Evolutionary conservation across 2,113 vertebrate genomes (phyloP).

Genomic region (Osmerus eperlanus): DNA sequence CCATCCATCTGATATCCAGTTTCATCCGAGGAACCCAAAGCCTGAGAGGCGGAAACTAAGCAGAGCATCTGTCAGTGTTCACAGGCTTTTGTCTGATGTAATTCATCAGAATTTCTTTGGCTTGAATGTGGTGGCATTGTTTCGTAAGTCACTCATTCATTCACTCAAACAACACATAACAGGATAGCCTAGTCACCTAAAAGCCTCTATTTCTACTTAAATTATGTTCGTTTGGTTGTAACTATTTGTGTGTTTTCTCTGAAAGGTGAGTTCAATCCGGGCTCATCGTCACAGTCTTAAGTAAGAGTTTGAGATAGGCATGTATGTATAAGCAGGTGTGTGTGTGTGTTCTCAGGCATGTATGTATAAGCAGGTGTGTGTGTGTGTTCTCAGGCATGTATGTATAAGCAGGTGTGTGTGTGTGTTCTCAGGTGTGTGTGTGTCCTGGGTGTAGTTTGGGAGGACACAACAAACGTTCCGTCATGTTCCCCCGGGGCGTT

Average conservation of each 20-base stretch:
- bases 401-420: too few species aligned
- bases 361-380: too few species aligned
- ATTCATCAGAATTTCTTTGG: conserved; percentile 26
- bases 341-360: too few species aligned
- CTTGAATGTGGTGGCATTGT: neutral
- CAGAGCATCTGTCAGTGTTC: neutral
- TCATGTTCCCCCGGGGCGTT: conserved; percentile 43
- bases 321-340: too few species aligned
- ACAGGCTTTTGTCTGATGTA: conserved; percentile 18
- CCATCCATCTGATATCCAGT: conserved; percentile 52
- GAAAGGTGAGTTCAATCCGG: neutral
- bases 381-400: neutral
- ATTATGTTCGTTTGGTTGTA: too few species aligned
- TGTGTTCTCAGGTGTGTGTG: too few species aligned
- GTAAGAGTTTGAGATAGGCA: too few species aligned
- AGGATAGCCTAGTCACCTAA: too few species aligned
- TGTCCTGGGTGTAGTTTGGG: conserved; percentile 40
- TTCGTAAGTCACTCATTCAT: too few species aligned
- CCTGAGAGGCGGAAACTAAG: conserved; percentile 45
- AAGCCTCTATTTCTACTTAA: too few species aligned
- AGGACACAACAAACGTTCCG: neutral
- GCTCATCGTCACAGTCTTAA: too few species aligned
- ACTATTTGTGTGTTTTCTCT: neutral
- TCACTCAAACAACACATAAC: too few species aligned
- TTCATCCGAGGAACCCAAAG: conserved; percentile 53